Percentiles rank a stretch among this genome's conserved stretches.
These are phyloP conservation scores for Drosophila murphyi DNA, from an alignment of 1,140 invertebrate species.

Conservation along the genomic window DNA sequence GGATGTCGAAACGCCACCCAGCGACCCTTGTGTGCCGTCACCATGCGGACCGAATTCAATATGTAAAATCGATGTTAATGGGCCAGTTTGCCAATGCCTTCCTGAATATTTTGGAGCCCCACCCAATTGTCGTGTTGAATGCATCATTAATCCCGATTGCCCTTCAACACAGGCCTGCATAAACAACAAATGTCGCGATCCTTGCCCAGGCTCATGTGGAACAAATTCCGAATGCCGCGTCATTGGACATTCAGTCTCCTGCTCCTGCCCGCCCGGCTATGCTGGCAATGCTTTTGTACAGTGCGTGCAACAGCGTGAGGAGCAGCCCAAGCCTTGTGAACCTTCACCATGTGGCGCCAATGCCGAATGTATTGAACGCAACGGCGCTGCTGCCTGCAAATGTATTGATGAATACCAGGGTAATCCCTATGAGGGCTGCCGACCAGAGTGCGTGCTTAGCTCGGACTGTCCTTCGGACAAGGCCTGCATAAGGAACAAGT, in stretches of 20 bases:
- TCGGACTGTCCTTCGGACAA: slow-evolving; percentile 89
- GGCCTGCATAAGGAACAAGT: slow-evolving; percentile 90
- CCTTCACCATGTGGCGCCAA: slow-evolving; percentile 90
- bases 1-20: slow-evolving; percentile 52
- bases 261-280: slow-evolving; percentile 88
- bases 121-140: slow-evolving; percentile 91
- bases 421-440: slow-evolving; percentile 90
- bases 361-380: slow-evolving; percentile 88
- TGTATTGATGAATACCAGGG: slow-evolving; percentile 90
- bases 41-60: slow-evolving; percentile 90
- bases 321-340: slow-evolving; percentile 86
- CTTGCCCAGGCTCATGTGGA: slow-evolving; percentile 90
- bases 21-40: slow-evolving; percentile 88
- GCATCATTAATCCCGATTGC: slow-evolving; percentile 90
- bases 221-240: slow-evolving; percentile 90
- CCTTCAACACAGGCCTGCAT: slow-evolving; percentile 88
- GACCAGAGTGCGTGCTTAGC: slow-evolving; percentile 91
- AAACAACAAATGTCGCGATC: slow-evolving; percentile 89
- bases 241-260: slow-evolving; percentile 90
- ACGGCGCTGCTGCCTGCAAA: slow-evolving; percentile 88
- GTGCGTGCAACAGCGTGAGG: slow-evolving; percentile 86
- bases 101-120: slow-evolving; percentile 89
- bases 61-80: slow-evolving; percentile 87
- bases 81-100: slow-evolving; percentile 88
- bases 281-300: slow-evolving; percentile 90